A percentile compares a stretch with the other conserved stretches of the same genome.
These are phyloP conservation scores for Lasioglossum albipes DNA, from an alignment of 1,140 invertebrate species.

Conservation along the genomic window DNA sequence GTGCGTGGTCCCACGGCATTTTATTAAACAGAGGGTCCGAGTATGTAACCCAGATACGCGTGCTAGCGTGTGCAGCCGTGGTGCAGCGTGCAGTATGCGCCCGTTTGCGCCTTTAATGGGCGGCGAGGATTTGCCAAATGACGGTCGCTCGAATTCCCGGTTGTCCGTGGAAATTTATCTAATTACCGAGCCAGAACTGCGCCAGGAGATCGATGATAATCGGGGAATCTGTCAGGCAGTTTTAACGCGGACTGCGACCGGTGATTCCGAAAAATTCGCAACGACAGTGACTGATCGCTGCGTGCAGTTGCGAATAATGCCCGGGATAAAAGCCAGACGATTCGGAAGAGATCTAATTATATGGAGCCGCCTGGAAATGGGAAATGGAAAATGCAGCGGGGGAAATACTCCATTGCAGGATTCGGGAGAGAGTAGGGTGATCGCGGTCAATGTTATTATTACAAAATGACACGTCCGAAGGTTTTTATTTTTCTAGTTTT, in stretches of 20 bases:
- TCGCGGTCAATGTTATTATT: too few species aligned
- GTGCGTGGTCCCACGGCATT: slow-evolving; percentile 8
- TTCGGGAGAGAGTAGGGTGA: too few species aligned
- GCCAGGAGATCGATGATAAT: not conserved
- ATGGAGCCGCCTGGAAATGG: too few species aligned
- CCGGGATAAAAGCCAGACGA: too few species aligned
- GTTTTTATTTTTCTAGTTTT: too few species aligned
- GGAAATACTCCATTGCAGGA: too few species aligned
- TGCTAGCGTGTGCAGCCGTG: slow-evolving; percentile 22
- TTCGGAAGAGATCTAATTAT: too few species aligned
- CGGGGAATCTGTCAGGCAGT: not conserved
- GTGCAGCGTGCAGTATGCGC: not conserved
- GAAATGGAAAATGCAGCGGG: too few species aligned
- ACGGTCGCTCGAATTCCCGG: slow-evolving; percentile 40
- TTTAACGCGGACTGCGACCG: not conserved
- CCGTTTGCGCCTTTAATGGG: slow-evolving; percentile 30
- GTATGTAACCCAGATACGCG: slow-evolving; percentile 43
- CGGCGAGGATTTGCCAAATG: slow-evolving; percentile 38
- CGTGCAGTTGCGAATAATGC: too few species aligned
- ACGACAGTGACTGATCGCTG: too few species aligned
- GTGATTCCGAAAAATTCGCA: too few species aligned
- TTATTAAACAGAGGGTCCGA: slow-evolving; percentile 51
- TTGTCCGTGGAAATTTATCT: slow-evolving; percentile 54
- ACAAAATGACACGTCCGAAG: too few species aligned
- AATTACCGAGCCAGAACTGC: slow-evolving; percentile 30